Conservation (phyloP, 2,113 vertebrate genomes). For the Austrofundulus limnaeus region DNA sequence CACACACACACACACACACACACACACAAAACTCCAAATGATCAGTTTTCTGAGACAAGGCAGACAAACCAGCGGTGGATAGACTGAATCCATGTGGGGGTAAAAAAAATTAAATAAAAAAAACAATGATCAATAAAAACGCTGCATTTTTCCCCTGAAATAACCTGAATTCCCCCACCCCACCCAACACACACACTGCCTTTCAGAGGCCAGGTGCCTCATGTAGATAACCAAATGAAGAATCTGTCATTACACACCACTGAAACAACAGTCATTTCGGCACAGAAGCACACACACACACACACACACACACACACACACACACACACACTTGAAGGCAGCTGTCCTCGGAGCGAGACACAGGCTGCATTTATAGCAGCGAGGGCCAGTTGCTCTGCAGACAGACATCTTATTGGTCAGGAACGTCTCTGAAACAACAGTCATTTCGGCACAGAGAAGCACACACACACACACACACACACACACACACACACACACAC, state of each 20-base stretch:
- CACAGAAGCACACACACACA: conserved; percentile 51
- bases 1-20: conserved; percentile 13
- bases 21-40: conserved; percentile 54
- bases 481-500: conserved; percentile 39
- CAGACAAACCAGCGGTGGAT: conserved; percentile 67
- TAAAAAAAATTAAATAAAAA: conserved; percentile 18
- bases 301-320: conserved; percentile 44
- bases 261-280: conserved; percentile 70
- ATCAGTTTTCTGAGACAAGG: conserved; percentile 69
- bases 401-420: conserved; percentile 62
- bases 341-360: conserved; percentile 70
- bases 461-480: conserved; percentile 41
- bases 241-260: conserved; percentile 57
- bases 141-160: conserved; percentile 48
- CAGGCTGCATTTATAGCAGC: conserved; percentile 65
- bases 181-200: conserved; percentile 8
- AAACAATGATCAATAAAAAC: conserved; percentile 61
- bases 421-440: conserved; percentile 47
- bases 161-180: conserved; percentile 36
- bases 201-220: conserved; percentile 63
- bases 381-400: conserved; percentile 66
- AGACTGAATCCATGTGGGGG: conserved; percentile 70
- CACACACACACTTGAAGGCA: conserved; percentile 60
- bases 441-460: too few relatives aligned
- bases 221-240: conserved; percentile 60